Base-by-base conservation (phyloP, 2,888 invertebrate genomes). In the Himalopsyche tibetana region DNA sequence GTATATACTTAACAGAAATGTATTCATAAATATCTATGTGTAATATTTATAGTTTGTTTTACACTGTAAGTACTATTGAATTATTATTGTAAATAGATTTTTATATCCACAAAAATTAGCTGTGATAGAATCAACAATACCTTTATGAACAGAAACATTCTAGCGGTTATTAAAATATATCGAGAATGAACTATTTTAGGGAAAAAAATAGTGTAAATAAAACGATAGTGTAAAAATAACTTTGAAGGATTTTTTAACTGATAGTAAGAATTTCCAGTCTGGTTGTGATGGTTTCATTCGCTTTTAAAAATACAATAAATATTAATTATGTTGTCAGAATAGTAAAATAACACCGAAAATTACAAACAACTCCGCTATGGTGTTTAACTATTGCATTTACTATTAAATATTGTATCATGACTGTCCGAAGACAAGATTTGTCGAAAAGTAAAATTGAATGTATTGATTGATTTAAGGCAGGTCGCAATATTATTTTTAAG, bases 61-160 rank as follows among this genome's bases (percentile, higher is more conserved):
- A 63, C 19, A 63, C 51, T 19, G 63, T 63, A 63, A 19, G 63
- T 19, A 56, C 45, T 38, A 38, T 15, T 56, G 51, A 82, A 82
- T 55, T 82, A 36, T 55, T 63, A 28, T 56, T 85, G 79, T 86
- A 81, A 51, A 87, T 85, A 85, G 85, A 85, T 84, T 85, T 86
- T 88, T 88, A 83, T 88, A 88, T 84, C 86, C 85, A 85, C 88
- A 88, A 88, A 86, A 69, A 40, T 84, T 88, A 88, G 88, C 88
- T 88, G 88, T 88, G 88, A 88, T 88, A 86, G 88, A 82, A 45
- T 69, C 81, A 80, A 28, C 83, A 79, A 82, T 55, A 82, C 85
- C 82, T 82, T 82, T 80, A 40, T 81, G 28, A 69, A 63, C 55
- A 56, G 80, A 63, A 28, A 63, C n/a, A 19, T 63, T 8, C 63